Conservation (phyloP, 2,797 vertebrate genomes). For the Phataginus tetradactyla region DNA sequence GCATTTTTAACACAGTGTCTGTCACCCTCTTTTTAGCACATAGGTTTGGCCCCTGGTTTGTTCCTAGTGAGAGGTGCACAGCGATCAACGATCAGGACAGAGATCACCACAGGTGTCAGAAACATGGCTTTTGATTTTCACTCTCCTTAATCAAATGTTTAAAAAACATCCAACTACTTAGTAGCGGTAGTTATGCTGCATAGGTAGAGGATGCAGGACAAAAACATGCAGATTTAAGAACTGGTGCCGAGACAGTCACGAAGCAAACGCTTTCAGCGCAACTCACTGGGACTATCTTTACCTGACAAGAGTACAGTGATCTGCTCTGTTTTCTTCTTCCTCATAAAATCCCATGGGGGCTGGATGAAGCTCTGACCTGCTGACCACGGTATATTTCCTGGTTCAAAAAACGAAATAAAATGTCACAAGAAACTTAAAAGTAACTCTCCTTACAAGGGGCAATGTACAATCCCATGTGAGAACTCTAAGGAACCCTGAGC, state of each 20-base stretch:
- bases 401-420: conserved; percentile 60
- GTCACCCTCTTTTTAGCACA: not conserved
- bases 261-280: not conserved
- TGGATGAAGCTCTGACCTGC: conserved; percentile 89
- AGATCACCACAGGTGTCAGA: not conserved
- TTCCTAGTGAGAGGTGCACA: not conserved
- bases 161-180: not conserved
- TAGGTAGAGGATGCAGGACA: not conserved
- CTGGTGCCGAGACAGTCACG: fast-evolving
- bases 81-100: not conserved
- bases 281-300: conserved; percentile 44
- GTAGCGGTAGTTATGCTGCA: fast-evolving
- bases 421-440: not conserved
- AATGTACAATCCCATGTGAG: not conserved
- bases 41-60: not conserved
- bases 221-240: not conserved
- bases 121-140: not conserved
- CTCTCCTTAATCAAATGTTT: not conserved
- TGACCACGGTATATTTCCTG: conserved; percentile 92
- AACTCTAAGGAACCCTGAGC: not conserved
- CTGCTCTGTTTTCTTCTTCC: conserved; percentile 90
- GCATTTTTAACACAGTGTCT: not conserved
- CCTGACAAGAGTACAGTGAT: conserved; percentile 89
- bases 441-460: not conserved
- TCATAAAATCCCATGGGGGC: conserved; percentile 94